Base-by-base conservation (phyloP, 1,140 invertebrate species). In the Pristionchus pacificus region DNA sequence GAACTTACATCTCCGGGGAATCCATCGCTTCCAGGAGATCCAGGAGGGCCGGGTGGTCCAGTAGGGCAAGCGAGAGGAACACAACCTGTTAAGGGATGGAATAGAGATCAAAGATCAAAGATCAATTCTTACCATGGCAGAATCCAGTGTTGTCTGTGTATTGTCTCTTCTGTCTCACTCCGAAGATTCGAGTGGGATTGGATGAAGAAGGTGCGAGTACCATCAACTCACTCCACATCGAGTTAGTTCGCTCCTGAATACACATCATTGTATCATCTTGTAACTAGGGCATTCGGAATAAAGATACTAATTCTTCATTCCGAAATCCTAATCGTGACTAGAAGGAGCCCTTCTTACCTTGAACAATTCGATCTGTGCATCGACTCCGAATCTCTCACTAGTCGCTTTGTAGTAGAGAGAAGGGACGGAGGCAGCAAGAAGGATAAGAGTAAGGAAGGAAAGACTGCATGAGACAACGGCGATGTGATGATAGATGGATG, bases 11-110 rank as follows among this genome's bases (percentile, higher is more conserved):
- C 70, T 71, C 75, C 75, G 27, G 75, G 73, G 60, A 72, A 70
- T 71, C 77, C 77, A 68, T 78, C 74, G 59, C 74, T 65, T 63
- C 77, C 77, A 28, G 77, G 70, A 60, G 65, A 33, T 61, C 77
- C 77, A 24, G 75, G 62, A 27, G 74, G 74, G n/a, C 77, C 77
- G 19, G 77, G 71, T 30, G 57, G 55, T 70, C 77, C 77, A 10
- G 49, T 28, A 24, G 65, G 77, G 60, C 77, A 78, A 19, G 74
- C 68, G 6, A 75, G 32, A 14, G 30, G 49, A 28, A 69, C 68
- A 67, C 76, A 77, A 19, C 74, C 76, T 49, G 19, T 49, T n/a
- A n/a, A n/a, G 19, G 38, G 38, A 49, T 10, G 38, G 19, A 19
- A 10, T 49, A 10, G 38, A 10, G 6, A 10, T 49, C 38, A 49